Percentiles rank a stretch among this genome's conserved stretches.
Evolutionary conservation across 2,113 vertebrate genomes (phyloP).

Genomic region (Butorides virescens): DNA sequence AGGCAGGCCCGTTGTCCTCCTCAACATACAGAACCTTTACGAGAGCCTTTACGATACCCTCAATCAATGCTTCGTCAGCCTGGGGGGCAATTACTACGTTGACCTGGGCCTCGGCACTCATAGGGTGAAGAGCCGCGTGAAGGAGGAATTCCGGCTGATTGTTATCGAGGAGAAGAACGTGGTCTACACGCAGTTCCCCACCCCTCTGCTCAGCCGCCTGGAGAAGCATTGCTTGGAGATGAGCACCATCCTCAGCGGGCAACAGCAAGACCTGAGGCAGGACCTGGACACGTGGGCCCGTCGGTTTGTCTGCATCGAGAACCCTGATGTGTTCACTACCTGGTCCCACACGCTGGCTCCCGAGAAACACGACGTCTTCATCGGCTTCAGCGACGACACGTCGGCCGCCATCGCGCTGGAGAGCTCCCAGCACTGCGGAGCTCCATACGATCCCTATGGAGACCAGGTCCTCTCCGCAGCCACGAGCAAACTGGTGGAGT

Average conservation of each 20-base stretch:
- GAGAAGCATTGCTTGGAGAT: conserved; percentile 80
- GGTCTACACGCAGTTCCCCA: conserved; percentile 77
- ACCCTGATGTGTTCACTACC: neutral
- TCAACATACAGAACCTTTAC: conserved; percentile 82
- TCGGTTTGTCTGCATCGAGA: fast-evolving
- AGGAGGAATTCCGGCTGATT: conserved; percentile 73
- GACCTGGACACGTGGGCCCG: conserved; percentile 69
- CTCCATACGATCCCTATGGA: neutral
- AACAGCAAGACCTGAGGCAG: conserved; percentile 61
- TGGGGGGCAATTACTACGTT: conserved; percentile 76
- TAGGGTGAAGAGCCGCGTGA: conserved; percentile 79
- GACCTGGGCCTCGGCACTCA: conserved; percentile 81
- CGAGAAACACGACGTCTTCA: conserved; percentile 73
- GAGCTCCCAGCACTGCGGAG: neutral
- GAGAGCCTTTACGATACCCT: conserved; percentile 80
- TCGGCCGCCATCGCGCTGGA: conserved; percentile 83
- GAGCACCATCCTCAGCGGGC: conserved; percentile 69
- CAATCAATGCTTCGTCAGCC: conserved; percentile 80
- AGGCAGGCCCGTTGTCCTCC: conserved; percentile 75
- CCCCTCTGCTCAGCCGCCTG: conserved; percentile 80
- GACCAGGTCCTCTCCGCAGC: conserved; percentile 22
- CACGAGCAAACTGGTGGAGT: conserved; percentile 72
- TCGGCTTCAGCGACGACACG: conserved; percentile 85
- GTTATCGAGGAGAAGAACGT: conserved; percentile 81
- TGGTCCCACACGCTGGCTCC: neutral